A percentile compares a stretch with the other conserved stretches of the same genome.
These are phyloP conservation scores for Esox niger DNA, from an alignment of 2,113 vertebrate species.

Conservation along the genomic window DNA sequence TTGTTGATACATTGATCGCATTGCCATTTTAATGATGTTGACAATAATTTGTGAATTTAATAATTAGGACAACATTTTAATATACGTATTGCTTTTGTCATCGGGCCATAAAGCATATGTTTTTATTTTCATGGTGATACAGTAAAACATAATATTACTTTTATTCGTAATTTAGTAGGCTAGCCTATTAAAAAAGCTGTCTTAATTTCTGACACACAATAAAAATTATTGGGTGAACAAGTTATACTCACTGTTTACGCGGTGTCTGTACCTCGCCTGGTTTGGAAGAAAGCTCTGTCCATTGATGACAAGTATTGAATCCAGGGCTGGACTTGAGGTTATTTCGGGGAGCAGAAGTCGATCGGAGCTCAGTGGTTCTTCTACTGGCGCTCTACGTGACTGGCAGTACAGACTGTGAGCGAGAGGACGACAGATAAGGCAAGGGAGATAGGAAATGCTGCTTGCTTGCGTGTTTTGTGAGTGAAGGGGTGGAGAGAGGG, in stretches of 20 bases:
- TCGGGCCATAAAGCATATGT: neutral
- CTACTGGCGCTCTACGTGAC: neutral
- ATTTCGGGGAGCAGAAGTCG: constrained; percentile 13
- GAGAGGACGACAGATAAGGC: constrained; percentile 30
- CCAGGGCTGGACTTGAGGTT: constrained; percentile 84
- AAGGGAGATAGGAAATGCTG: constrained; percentile 27
- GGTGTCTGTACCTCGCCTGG: constrained; percentile 82
- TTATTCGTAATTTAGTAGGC: neutral
- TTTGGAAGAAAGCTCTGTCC: constrained; percentile 83
- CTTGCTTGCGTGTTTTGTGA: constrained; percentile 4
- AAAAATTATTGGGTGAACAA: neutral
- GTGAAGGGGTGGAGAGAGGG: neutral
- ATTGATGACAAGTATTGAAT: constrained; percentile 91
- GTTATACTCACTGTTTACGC: constrained; percentile 85
- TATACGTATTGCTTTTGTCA: neutral
- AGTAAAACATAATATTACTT: neutral
- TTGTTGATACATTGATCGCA: no score
- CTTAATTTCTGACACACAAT: neutral
- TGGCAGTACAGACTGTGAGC: neutral
- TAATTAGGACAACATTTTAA: neutral
- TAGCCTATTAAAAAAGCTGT: no score
- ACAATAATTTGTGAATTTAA: no score
- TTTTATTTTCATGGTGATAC: neutral
- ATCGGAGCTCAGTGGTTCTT: constrained; percentile 3
- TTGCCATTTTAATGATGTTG: no score